These are phyloP conservation scores for Sacculina carcini DNA, from an alignment of 2,888 invertebrate genomes.

Conservation along the genomic window DNA sequence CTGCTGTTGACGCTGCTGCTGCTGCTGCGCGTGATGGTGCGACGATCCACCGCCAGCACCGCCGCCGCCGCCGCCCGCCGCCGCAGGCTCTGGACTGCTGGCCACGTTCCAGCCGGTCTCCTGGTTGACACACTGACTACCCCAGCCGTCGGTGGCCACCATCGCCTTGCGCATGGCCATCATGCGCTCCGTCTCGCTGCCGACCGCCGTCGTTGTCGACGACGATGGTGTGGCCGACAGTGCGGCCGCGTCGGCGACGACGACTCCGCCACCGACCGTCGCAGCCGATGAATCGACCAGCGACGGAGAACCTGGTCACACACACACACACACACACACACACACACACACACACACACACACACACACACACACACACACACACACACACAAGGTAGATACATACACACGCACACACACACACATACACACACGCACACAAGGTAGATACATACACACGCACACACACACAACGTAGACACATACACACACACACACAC, in stretches of 20 bases:
- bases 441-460: not conserved
- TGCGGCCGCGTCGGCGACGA: slow-evolving; percentile 25
- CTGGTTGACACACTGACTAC: slow-evolving; percentile 78
- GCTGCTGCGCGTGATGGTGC: too few species aligned
- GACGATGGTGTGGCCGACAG: slow-evolving; percentile 8
- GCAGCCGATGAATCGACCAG: not conserved
- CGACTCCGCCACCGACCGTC: slow-evolving; percentile 8
- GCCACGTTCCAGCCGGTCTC: slow-evolving; percentile 83
- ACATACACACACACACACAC: slow-evolving; percentile 1
- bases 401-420: not conserved
- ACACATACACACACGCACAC: not conserved
- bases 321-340: slow-evolving; percentile 1
- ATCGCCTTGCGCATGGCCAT: slow-evolving; percentile 73
- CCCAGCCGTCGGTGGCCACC: slow-evolving; percentile 56
- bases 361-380: slow-evolving; percentile 6
- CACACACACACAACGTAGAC: slow-evolving; percentile 1
- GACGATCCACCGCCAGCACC: too few species aligned
- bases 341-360: slow-evolving; percentile 2
- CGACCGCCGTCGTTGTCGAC: slow-evolving; percentile 17
- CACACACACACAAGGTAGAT: not conserved
- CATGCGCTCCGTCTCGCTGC: slow-evolving; percentile 58
- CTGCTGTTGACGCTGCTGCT: too few species aligned
- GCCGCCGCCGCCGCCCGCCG: too few species aligned
- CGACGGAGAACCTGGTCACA: slow-evolving; percentile 4
- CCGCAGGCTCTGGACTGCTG: slow-evolving; percentile 55